Evolutionary conservation across 2,113 vertebrate genomes (phyloP).

Genomic region (Gymnorhina tibicen): DNA sequence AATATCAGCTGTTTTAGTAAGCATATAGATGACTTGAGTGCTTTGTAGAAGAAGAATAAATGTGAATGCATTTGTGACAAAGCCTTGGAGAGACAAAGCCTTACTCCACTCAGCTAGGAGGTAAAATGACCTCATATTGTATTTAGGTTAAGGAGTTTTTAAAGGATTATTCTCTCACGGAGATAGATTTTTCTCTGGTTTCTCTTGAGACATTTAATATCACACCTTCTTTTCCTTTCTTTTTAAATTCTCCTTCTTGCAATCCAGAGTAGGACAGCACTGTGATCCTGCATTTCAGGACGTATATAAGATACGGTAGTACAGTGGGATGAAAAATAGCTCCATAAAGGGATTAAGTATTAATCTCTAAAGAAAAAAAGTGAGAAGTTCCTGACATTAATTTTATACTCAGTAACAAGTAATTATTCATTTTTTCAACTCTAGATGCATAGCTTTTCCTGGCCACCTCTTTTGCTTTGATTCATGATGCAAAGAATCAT

Average conservation of each 20-base stretch:
- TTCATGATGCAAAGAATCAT: background rate
- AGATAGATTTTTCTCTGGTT: background rate
- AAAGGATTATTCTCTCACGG: background rate
- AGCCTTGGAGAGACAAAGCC: no score
- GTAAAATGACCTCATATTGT: background rate
- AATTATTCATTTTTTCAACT: conserved; percentile 15
- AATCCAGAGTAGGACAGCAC: background rate
- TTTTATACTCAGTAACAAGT: conserved; percentile 10
- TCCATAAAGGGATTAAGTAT: background rate
- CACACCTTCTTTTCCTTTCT: background rate
- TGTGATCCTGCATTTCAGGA: background rate
- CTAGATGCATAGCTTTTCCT: background rate
- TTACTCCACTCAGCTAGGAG: background rate
- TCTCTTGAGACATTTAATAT: conserved; percentile 3
- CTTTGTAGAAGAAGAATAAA: background rate
- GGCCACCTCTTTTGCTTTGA: background rate
- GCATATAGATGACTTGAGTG: background rate
- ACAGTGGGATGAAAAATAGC: background rate
- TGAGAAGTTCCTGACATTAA: background rate
- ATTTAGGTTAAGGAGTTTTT: conserved; percentile 52
- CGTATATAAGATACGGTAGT: background rate
- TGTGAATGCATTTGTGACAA: conserved; percentile 4
- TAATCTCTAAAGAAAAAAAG: background rate
- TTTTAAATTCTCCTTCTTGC: background rate
- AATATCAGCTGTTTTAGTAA: background rate